A percentile compares a stretch with the other conserved stretches of the same genome.
phyloP scores from a whole-genome alignment of 1,140 invertebrate genomes.

The Heterodera carotae region DNA sequence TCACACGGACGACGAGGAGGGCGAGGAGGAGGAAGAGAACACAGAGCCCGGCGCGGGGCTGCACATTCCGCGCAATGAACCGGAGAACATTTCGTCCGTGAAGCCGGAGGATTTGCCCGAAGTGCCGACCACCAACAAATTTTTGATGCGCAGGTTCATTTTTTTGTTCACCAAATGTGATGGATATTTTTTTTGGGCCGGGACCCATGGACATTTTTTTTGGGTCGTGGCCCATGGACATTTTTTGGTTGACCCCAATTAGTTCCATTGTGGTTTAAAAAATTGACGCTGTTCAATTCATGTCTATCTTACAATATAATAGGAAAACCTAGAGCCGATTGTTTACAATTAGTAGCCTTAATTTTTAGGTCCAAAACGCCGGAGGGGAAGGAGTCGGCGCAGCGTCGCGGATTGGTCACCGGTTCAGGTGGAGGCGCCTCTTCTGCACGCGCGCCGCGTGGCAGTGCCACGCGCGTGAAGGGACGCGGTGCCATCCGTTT shows the following conservation, averaged over 20 bases:
- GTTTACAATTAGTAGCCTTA: not conserved
- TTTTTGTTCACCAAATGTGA: not conserved
- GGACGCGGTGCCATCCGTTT: constrained; percentile 40
- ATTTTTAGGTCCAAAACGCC: constrained; percentile 12
- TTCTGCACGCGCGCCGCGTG: not conserved
- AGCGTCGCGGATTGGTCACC: not conserved
- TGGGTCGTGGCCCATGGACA: too few relatives aligned
- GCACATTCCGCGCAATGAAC: constrained; percentile 3
- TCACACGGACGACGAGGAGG: not conserved
- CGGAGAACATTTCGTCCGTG: constrained; percentile 42
- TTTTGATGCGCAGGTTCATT: constrained; percentile 33
- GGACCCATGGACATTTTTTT: not conserved
- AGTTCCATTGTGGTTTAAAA: too few relatives aligned
- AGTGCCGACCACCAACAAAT: constrained; percentile 35
- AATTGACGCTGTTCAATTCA: too few relatives aligned
- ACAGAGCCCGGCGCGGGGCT: not conserved
- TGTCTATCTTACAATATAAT: too few relatives aligned
- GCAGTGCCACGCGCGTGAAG: constrained; percentile 22
- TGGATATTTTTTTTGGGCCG: not conserved
- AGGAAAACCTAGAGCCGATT: too few relatives aligned
- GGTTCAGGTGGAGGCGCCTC: not conserved
- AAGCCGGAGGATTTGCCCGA: constrained; percentile 40
- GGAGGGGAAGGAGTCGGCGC: constrained; percentile 15
- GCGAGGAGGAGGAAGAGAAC: constrained; percentile 22
- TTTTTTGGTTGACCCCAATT: too few relatives aligned